Base-by-base conservation (phyloP, 2,888 invertebrate genomes). In the Coelinius sp. region DNA sequence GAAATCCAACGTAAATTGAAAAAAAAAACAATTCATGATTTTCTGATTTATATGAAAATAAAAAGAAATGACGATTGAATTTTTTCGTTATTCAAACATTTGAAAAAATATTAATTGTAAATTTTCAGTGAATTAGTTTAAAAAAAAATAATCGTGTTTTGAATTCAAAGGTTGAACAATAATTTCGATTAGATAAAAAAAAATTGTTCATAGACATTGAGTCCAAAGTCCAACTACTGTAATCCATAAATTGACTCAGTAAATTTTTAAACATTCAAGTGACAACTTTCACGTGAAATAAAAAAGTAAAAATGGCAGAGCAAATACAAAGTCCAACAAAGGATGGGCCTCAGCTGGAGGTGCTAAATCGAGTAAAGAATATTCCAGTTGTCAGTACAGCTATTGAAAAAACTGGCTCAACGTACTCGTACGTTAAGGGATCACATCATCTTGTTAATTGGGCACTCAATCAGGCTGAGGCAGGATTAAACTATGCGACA, bases 381-480 rank as follows among this genome's bases (percentile, higher is more conserved):
- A 85, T 87, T 66, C 87, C 87, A 7, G 80, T 86, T 14, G 82
- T 87, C 3, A 82, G 85, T 65, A 83, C 85, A 6, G 87, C 86
- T 0, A 83, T 87, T 27, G 87, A 87, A 59, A 87, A 84, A 75
- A 87, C 87, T 0, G 85, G 82, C 65, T 83, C 85, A 2, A 87
- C 87, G 1, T 87, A 87, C 70, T 77, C 84, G 3, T 84, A 83
- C 52, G 71, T 87, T 1, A 87, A 91, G 87, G 90, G 89, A 71
- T 90, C 89, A 46, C 89, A 90, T 82, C 87, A 88, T 41, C 80
- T 91, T 41, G 86, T 91, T 25, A 89, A 90, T 76, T 91, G 90
- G 90, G 90, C 91, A 0, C 81, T 91, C 8, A 88, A 86, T 68
- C 90, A 90, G 14, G 91, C 91, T 1, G 91, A 91, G 83, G 89